Evolutionary conservation across 53 echinoderm and acorn worm genomes (phyloP).

Genomic region (Arbacia lixula): DNA sequence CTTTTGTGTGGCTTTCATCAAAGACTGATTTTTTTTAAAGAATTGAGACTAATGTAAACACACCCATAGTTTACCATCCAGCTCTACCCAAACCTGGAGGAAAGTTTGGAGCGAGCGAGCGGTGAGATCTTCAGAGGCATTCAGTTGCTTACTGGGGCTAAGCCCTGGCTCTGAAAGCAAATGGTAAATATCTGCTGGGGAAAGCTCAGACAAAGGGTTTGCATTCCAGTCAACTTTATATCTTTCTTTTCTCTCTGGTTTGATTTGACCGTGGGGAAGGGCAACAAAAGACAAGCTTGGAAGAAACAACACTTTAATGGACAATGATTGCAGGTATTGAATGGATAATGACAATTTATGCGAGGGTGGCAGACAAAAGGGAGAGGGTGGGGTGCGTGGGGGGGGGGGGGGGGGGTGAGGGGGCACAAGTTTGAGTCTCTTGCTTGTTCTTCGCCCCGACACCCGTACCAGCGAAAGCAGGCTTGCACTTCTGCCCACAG

Average conservation of each 20-base stretch:
- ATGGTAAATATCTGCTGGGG: conserved; percentile 41
- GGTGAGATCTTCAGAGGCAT: conserved; percentile 1
- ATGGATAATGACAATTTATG: conserved; percentile 33
- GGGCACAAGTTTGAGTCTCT: background rate
- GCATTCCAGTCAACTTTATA: conserved; percentile 6
- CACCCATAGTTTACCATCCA: too few relatives aligned
- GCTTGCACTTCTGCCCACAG: background rate
- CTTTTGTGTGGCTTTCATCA: too few relatives aligned
- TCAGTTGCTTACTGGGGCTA: conserved; percentile 31
- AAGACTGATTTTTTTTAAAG: too few relatives aligned
- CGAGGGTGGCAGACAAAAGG: conserved; percentile 5
- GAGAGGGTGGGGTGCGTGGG: background rate
- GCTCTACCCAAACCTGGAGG: too few relatives aligned
- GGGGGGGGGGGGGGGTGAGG: background rate
- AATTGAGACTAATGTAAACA: too few relatives aligned
- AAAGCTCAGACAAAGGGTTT: conserved; percentile 7
- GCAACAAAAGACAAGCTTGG: conserved; percentile 30
- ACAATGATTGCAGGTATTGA: conserved; percentile 37
- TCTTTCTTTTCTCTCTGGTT: background rate
- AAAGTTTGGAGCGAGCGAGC: too few relatives aligned
- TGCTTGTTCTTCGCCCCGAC: background rate
- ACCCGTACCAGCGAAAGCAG: background rate
- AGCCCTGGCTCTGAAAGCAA: conserved; percentile 9
- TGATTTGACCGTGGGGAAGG: background rate
- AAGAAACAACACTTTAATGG: conserved; percentile 49